phyloP scores from a whole-genome alignment of 2,888 invertebrate species.

The Limnephilus auricula region DNA sequence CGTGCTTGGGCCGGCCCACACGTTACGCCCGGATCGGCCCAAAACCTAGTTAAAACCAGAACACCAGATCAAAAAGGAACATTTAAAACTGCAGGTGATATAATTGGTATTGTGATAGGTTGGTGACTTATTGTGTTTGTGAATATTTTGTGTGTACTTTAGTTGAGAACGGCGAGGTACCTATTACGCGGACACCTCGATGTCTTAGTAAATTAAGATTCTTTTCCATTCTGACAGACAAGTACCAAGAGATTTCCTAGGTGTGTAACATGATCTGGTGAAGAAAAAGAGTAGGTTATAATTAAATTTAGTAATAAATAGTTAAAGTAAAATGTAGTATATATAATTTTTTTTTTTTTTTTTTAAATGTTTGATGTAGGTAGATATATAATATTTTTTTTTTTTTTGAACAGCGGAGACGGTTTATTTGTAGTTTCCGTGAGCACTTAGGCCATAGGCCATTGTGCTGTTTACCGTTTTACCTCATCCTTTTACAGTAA shows the following conservation, averaged over 20 bases:
- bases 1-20: constrained; percentile 61
- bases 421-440: no score
- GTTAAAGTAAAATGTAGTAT: no score
- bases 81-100: background rate
- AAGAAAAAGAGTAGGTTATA: background rate
- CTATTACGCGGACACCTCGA: constrained; percentile 56
- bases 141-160: background rate
- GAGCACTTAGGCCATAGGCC: no score
- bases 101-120: background rate
- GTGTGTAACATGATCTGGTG: background rate
- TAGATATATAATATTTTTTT: no score
- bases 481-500: no score
- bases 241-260: background rate
- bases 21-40: background rate
- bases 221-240: constrained; percentile 59
- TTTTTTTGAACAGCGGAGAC: no score
- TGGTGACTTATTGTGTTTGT: background rate
- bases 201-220: constrained; percentile 61
- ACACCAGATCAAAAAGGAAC: background rate
- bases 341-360: no score
- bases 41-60: background rate
- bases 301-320: background rate
- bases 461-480: no score
- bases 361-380: no score
- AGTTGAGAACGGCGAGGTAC: background rate